Base-by-base conservation (phyloP, 2,888 invertebrate genomes). In the Drosophila quinaria region DNA sequence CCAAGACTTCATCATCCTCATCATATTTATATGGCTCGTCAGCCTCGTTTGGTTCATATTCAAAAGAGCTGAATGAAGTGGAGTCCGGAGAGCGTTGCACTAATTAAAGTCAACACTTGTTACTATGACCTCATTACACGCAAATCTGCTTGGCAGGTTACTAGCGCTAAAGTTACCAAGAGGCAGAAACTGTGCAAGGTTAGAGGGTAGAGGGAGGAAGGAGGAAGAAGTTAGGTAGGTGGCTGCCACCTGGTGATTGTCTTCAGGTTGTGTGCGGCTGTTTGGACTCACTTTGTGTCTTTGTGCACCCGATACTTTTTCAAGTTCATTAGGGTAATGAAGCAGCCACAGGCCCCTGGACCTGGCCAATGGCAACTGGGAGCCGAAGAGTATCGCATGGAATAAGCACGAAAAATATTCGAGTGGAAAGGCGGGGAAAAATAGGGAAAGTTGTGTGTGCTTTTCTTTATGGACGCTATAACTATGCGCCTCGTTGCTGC, bases 321-420 rank as follows among this genome's bases (percentile, higher is more conserved):
- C 89, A 86, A 89, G 86, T 86, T 86, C 86, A 86, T 86, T 86
- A 86, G 89, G 86, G 89, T 86, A 86, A 86, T 86, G 86, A 86
- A 86, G 87, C 87, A 87, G 85, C 85, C 87, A 72, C 74, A 73
- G 39, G 47, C 47, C 62, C 58, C 49, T 33, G 49, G 37, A 39
- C 54, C 58, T 47, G 44, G 44, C 62, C 56, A 58, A 72, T 54
- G 49, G 19, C 13, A 31, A 47, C 17, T 8, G 31, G 25, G 3
- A 5, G 4, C 8, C 10, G 39, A 22, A 13, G 15, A 42, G 52
- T 59, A 59, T 59, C 56, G 58, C 63, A 41, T 42, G 55, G 19
- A 33, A 17, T 44, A 39, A 61, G 35, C 49, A 56, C 44, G 44
- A 47, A 55, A 63, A 59, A 60, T 59, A 74, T 64, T 52, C 41